Base-by-base conservation (phyloP, 2,888 invertebrate genomes). In the Hydraecia micacea region DNA sequence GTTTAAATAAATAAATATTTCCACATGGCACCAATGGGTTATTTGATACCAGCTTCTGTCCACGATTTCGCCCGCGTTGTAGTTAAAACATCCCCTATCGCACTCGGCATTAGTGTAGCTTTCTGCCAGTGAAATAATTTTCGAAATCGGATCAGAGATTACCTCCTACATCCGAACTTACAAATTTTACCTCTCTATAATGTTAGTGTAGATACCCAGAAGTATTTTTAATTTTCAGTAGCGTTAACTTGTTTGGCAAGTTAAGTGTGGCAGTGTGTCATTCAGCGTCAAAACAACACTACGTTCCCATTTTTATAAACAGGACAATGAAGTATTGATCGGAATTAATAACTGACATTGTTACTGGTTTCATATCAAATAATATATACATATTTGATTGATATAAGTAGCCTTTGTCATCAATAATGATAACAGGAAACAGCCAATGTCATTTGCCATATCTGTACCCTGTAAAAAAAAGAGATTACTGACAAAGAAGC, bases 271-370 rank as follows among this genome's bases (percentile, higher is more conserved):
- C 28, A 52, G 13, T 60, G 55, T 63, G 28, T 25, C 39, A 60
- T 49, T 63, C n/a, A n/a, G 2, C 15, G n/a, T 63, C n/a, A 25
- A 66, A 75, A 70, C 49, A 69, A 63, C 9, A 39, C 67, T 60
- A 68, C 49, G 9, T 67, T 73, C 60, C 60, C 39, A n/a, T 68
- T 49, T 81, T 81, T 70, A 77, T 65, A 68, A 68, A 77, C 67
- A 65, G 11, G 21, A 63, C 39, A 72, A 66, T 72, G 39, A 60
- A 55, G n/a, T 71, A 65, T 81, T 73, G 52, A 68, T 70, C 32
- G 21, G 25, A 69, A 66, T 62, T 69, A 73, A 77, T 74, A 71
- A 77, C 67, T 69, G 39, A 60, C 60, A 70, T 76, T 83, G 75
- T 83, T 28, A 58, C 9, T 36, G 36, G 5, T 68, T 60, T 42